Percentiles rank a stretch among this genome's conserved stretches.
Evolutionary conservation across 92 coral and sea anemone species (phyloP).

Genomic region (Ricordea florida): DNA sequence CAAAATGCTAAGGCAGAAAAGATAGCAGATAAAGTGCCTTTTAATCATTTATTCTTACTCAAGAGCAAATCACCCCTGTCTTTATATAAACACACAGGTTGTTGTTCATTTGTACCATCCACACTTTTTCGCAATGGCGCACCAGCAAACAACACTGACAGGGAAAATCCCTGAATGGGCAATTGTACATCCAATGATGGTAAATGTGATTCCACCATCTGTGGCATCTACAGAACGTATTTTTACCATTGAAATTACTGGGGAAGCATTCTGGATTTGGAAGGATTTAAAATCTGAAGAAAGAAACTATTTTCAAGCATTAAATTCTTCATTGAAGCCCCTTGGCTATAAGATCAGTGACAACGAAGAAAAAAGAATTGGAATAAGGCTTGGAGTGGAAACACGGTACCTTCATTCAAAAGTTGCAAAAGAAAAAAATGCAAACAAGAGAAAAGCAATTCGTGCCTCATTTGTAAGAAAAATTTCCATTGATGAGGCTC

Average conservation of each 20-base stretch:
- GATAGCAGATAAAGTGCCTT: background rate
- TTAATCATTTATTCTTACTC: background rate
- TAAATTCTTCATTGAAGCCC: background rate
- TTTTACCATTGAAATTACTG: background rate
- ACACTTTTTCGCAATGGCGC: background rate
- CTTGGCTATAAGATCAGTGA: background rate
- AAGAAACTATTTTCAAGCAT: background rate
- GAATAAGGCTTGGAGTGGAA: background rate
- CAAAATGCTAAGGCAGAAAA: too few species aligned
- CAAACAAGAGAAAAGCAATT: background rate
- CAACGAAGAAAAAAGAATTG: background rate
- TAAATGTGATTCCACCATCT: background rate
- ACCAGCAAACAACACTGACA: too few species aligned
- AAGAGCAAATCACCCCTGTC: background rate
- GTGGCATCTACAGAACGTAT: background rate
- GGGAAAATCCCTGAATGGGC: background rate
- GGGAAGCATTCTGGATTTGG: background rate
- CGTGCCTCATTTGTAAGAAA: background rate
- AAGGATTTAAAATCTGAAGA: background rate
- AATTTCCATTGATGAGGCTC: background rate
- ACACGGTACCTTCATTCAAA: background rate
- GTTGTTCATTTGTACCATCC: background rate
- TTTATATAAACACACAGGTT: background rate
- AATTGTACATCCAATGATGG: background rate
- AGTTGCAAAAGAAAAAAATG: background rate